phyloP scores from a whole-genome alignment of 92 coral and sea anemone species.

The Epizoanthus rinbou region DNA sequence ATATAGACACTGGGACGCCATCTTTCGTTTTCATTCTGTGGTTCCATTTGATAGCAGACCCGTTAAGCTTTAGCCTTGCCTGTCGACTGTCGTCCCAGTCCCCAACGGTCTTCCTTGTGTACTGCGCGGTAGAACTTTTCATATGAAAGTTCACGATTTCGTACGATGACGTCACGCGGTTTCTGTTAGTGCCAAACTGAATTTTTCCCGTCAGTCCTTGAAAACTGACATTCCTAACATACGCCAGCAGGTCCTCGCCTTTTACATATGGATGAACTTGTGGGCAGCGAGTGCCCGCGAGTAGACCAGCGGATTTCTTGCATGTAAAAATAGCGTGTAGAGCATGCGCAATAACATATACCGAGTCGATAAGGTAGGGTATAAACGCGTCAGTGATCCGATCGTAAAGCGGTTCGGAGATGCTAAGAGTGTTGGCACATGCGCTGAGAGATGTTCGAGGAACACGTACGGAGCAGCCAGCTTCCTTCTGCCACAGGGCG shows the following conservation, averaged over 20 bases:
- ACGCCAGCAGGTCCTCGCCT: constrained; percentile 53
- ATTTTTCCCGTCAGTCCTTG: constrained; percentile 66
- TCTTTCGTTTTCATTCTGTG: not conserved
- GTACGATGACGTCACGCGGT: constrained; percentile 63
- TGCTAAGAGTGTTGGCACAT: constrained; percentile 54
- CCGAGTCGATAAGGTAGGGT: constrained; percentile 76
- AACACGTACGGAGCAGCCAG: constrained; percentile 33
- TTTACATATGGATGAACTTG: constrained; percentile 54
- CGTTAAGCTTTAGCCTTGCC: constrained; percentile 36
- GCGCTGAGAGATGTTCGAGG: not conserved
- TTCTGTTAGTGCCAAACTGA: constrained; percentile 65
- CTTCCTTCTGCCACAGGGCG: constrained; percentile 62
- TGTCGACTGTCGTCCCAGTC: constrained; percentile 49
- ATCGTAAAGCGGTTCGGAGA: constrained; percentile 43
- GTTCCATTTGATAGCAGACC: constrained; percentile 59
- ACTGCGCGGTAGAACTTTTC: not conserved
- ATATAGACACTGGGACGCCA: constrained; percentile 58
- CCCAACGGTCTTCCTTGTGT: constrained; percentile 45
- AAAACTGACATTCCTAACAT: constrained; percentile 71
- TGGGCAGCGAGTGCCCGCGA: constrained; percentile 54
- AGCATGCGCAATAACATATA: constrained; percentile 75
- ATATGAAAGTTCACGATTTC: constrained; percentile 71
- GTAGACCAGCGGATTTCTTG: constrained; percentile 10
- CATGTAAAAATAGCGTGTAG: constrained; percentile 71
- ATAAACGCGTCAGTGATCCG: constrained; percentile 72